phyloP scores from a whole-genome alignment of 2,888 invertebrate genomes.

The Aspidiotus destructor region DNA sequence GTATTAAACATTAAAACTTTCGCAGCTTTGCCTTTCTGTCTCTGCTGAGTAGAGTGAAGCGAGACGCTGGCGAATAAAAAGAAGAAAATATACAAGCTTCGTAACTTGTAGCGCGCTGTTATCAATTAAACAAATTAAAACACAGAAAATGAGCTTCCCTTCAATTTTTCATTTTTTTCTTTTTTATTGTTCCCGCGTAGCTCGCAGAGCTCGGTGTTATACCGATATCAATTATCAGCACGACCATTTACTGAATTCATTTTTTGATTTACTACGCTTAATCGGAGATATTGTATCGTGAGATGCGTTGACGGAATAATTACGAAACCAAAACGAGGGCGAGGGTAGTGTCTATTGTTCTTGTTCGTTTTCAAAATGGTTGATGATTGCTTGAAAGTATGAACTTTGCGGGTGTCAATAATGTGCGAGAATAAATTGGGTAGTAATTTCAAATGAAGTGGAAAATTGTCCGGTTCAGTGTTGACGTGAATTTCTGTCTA shows the following conservation, averaged over 20 bases:
- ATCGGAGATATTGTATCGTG: background rate
- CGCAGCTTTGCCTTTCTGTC: background rate
- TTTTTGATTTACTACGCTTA: background rate
- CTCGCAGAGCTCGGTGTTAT: background rate
- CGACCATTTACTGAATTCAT: background rate
- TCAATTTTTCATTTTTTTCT: background rate
- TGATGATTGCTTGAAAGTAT: no score
- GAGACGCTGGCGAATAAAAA: background rate
- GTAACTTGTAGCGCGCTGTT: constrained; percentile 26
- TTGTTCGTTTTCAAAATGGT: no score
- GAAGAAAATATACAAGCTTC: constrained; percentile 8
- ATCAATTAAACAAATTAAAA: constrained; percentile 32
- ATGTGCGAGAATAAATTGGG: no score
- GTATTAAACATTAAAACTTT: constrained; percentile 11
- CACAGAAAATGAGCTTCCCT: constrained; percentile 1
- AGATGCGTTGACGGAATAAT: background rate
- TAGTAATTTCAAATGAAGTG: no score
- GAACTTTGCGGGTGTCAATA: no score
- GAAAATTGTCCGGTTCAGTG: no score
- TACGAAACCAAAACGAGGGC: background rate
- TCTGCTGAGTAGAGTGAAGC: background rate
- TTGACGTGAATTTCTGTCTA: no score
- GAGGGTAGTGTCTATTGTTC: no score
- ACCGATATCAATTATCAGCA: background rate
- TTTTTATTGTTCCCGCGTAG: no score